phyloP scores from a whole-genome alignment of 64 coral and sea anemone genomes.

The Stylophora pistillata region DNA sequence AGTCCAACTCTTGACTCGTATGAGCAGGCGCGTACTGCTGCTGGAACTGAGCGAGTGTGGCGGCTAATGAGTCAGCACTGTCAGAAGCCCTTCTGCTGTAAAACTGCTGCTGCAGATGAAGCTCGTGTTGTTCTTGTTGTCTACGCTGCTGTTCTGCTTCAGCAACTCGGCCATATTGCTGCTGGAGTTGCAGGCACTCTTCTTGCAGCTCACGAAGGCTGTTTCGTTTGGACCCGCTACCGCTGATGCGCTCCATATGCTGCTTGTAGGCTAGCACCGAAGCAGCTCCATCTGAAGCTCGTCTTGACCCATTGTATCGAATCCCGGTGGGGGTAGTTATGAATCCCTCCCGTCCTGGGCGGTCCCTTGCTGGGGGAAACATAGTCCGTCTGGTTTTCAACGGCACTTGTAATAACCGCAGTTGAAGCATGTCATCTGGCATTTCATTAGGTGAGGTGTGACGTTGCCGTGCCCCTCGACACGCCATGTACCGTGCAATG shows the following conservation, averaged over 20 bases:
- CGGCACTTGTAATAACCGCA: conserved; percentile 86
- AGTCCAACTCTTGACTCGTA: conserved; percentile 65
- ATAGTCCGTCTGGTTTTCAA: conserved; percentile 75
- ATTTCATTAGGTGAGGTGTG: conserved; percentile 94
- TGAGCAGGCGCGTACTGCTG: conserved; percentile 58
- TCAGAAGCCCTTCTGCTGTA: conserved; percentile 85
- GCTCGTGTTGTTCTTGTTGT: conserved; percentile 87
- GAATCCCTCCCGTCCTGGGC: conserved; percentile 62
- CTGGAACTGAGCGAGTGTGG: conserved; percentile 84
- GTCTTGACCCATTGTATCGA: conserved; percentile 74
- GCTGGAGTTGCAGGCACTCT: conserved; percentile 87
- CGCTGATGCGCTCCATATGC: conserved; percentile 85
- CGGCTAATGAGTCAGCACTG: conserved; percentile 78
- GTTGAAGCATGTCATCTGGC: conserved; percentile 73
- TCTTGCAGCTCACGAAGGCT: conserved; percentile 89
- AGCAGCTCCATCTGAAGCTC: conserved; percentile 91
- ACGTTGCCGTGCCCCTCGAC: conserved; percentile 83
- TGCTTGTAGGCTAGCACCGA: conserved; percentile 96
- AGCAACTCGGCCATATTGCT: conserved; percentile 73
- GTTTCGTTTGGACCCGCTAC: conserved; percentile 72
- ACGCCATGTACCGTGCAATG: conserved; percentile 81
- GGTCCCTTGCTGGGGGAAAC: conserved; percentile 80
- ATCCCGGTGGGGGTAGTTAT: conserved; percentile 84
- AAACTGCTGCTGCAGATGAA: conserved; percentile 72
- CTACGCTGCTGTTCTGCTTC: conserved; percentile 82